Base-by-base conservation (phyloP, 2,113 vertebrate genomes). In the Dunckerocampus dactyliophorus region DNA sequence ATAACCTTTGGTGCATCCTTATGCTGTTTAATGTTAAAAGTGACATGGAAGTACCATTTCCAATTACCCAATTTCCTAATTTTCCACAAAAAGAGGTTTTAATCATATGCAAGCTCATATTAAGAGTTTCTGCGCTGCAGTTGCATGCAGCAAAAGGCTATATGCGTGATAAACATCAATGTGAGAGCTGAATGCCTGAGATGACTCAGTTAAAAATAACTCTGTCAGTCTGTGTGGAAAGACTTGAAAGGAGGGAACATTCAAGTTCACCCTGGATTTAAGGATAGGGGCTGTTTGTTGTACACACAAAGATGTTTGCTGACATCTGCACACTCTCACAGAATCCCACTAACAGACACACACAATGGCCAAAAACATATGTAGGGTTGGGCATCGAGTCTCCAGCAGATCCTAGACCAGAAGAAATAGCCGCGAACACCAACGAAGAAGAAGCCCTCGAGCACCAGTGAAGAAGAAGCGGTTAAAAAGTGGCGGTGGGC, bases 231-330 rank as follows among this genome's bases (percentile, higher is more conserved):
- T 71, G 59, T 49, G 61, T 60, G 54, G 31, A 69, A 63, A 47
- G 24, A 72, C 64, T 74, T 78, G 63, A 83, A 83, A 82, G 76
- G 24, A 6, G 54, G 71, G 74, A 75, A 84, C 82, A 69, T 75
- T 68, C 63, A 82, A 77, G 79, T 85, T 80, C 72, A 72, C 73
- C 68, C 62, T 81, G 67, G 72, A 76, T 71, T 78, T 76, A 83
- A 76, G 62, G 39, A 79, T 59, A 74, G 71, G 74, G 75, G 60
- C 67, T 80, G 79, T 75, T 78, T 83, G 63, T 68, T 65, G 71
- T 74, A 67, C 60, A 84, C 50, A 76, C 78, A 77, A 74, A 78
- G 57, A 82, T 77, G 82, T 83, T 81, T 64, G 71, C 80, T 83
- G 71, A 76, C 80, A 72, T 69, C 49, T 67, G 66, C 72, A 67